Evolutionary conservation across 2,113 vertebrate genomes (phyloP), one percentile per base, ranked within the genome.

Genomic region (Machaerirhynchus nigripectus): DNA sequence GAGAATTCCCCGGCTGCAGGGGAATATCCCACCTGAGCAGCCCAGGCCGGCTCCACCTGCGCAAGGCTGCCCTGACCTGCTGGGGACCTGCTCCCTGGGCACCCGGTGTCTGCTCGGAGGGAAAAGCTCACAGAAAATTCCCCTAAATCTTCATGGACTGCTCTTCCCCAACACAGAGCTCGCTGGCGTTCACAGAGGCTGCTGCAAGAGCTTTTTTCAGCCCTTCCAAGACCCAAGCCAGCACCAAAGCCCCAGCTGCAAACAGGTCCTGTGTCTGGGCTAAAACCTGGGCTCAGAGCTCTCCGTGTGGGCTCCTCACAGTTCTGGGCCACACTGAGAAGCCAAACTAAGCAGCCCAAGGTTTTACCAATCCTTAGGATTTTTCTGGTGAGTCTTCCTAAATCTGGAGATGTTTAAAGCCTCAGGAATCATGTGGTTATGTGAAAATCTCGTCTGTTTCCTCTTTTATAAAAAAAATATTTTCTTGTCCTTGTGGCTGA

Each of bases 391-490:
- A 75, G 56, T 24, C 74, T 94, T 74, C 69, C 90, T 56, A 50
- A 85, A 79, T 40, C 76, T 79, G 71, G 85, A 94, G 85, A 44
- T 30, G 17, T 94, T 90, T 68, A 91, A 92, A 85, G 59, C 40
- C 75, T 88, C 85, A 44, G 88, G 68, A 95, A 77, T 69, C 11
- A 1, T 83, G 88, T 49, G 59, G 92, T 65, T 71, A 77, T 61
- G 85, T 73, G 92, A 96, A 93, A 95, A 96, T 90, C 92, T 94
- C 15, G 0, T 52, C 85, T 93, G 82, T 83, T 92, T 80, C 85
- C 68, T 76, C 84, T 89, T 73, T 70, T 50, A 52, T 71, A 46
- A 57, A 84, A 78, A 78, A 89, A 93, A 73, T 75, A 87, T 91
- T 94, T 90, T 90, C 70, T 78, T 83, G 46, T 82, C 90, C 90